phyloP scores from a whole-genome alignment of 2,888 invertebrate genomes.

The Drosophila koepferae region DNA sequence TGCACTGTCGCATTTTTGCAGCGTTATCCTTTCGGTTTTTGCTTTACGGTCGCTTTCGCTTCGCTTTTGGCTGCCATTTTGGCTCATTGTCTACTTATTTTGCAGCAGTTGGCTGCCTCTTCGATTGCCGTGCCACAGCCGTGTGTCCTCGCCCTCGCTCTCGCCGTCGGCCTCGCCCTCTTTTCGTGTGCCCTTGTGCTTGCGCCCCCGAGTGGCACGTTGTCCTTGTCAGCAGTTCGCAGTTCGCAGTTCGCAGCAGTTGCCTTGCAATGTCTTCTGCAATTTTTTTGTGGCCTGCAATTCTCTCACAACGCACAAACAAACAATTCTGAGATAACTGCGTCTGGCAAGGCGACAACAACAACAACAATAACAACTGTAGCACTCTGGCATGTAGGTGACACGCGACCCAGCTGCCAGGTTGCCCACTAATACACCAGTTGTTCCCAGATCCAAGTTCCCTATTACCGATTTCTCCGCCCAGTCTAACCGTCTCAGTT shows the following conservation, averaged over 20 bases:
- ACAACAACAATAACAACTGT: constrained; percentile 20
- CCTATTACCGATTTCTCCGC: constrained; percentile 9
- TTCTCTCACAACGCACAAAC: constrained; percentile 30
- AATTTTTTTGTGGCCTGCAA: constrained; percentile 68
- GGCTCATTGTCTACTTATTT: constrained; percentile 76
- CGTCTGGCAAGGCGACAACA: constrained; percentile 42
- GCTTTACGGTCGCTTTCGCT: constrained; percentile 57
- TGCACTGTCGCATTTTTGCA: constrained; percentile 43
- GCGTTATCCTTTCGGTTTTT: constrained; percentile 48
- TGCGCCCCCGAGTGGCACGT: constrained; percentile 31
- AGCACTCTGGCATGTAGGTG: constrained; percentile 33
- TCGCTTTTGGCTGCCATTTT: constrained; percentile 65
- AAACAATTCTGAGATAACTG: constrained; percentile 33
- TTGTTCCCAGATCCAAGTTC: constrained; percentile 3
- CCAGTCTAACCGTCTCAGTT: constrained; percentile 34
- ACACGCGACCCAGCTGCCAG: constrained; percentile 42
- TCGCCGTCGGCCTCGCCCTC: constrained; percentile 8
- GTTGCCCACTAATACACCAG: constrained; percentile 5
- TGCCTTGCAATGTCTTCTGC: constrained; percentile 56
- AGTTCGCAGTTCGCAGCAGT: constrained; percentile 32
- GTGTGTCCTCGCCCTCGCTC: constrained; percentile 26
- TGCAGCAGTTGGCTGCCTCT: constrained; percentile 59
- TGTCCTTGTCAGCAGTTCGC: constrained; percentile 55
- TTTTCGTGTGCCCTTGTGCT: constrained; percentile 24
- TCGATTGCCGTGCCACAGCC: constrained; percentile 49